Base-by-base conservation (phyloP, 2,888 invertebrate species). In the Himalopsyche japonica region DNA sequence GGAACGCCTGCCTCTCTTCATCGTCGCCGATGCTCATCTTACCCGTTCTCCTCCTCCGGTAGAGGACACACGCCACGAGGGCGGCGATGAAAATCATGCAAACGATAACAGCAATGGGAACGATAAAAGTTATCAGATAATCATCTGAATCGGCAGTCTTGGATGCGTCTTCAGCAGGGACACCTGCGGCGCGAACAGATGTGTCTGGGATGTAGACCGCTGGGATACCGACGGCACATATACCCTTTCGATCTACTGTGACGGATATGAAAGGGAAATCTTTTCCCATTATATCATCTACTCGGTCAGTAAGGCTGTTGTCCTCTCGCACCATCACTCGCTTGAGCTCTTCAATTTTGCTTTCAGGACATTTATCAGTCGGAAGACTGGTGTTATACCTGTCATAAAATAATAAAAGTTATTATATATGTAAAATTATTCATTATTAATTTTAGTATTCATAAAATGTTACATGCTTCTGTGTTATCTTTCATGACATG, bases 71-170 rank as follows among this genome's bases (percentile, higher is more conserved):
- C 0, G 98, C 98, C 82, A 98, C 95, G 82, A 98, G 92, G 0
- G 96, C 95, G 0, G 98, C 97, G 76, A 98, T 92, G 18, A 98
- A 90, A 57, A 98, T 93, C 96, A 99, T 98, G 27, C 95, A 94
- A 0, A 97, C 94, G 85, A 98, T 97, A 43, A 98, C 96, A 18
- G 97, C 94, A 0, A 97, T 96, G 0, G 99, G 98, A 84, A 98
- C 94, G 64, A 98, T 95, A 87, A 97, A 97, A 12, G 98, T 98
- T 80, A 95, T 93, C 87, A 96, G 90, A 88, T 96, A 95, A 87
- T 95, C 95, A 32, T 94, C 94, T 76, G 82, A 87, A 87, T 89
- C 89, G 49, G 89, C 88, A 8, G 90, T 89, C 1, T 90, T 90
- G 15, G 89, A 89, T 77, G 91, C 90, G 76, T 91, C 91, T 32